phyloP scores from a whole-genome alignment of 2,888 invertebrate species.

The Lapara coniferarum region DNA sequence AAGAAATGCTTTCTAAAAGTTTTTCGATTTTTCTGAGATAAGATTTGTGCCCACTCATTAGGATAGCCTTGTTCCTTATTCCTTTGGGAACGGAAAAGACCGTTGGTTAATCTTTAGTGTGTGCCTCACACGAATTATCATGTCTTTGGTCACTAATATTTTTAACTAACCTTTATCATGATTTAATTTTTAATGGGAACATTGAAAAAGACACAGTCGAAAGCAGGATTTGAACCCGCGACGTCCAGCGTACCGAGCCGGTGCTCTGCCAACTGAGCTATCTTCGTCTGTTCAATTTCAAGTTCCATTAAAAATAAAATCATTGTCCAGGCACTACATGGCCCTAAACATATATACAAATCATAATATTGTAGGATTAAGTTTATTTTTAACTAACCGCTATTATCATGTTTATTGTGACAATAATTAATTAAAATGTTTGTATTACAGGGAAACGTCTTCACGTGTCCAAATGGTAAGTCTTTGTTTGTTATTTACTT shows the following conservation, averaged over 20 bases:
- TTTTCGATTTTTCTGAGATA: neutral
- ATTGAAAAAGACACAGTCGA: too few species aligned
- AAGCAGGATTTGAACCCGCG: too few species aligned
- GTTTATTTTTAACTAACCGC: neutral
- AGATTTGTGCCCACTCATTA: neutral
- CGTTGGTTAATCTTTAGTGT: neutral
- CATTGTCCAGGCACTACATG: too few species aligned
- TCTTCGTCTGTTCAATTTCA: too few species aligned
- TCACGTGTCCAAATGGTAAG: constrained; percentile 90
- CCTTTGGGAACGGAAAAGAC: neutral
- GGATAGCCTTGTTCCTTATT: neutral
- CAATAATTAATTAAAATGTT: constrained; percentile 32
- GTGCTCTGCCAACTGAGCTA: too few species aligned
- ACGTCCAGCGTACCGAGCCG: too few species aligned
- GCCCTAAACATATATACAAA: too few species aligned
- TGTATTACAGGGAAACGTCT: constrained; percentile 85
- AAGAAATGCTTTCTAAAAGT: neutral
- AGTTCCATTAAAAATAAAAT: too few species aligned
- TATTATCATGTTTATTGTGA: neutral
- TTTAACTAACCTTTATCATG: too few species aligned
- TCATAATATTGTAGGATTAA: too few species aligned
- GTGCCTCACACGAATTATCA: neutral
- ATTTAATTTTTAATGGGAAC: too few species aligned
- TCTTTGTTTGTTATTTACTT: constrained; percentile 43
- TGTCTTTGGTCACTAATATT: neutral